Conservation (phyloP, 1,140 invertebrate species). For the Diabrotica undecimpunctata region DNA sequence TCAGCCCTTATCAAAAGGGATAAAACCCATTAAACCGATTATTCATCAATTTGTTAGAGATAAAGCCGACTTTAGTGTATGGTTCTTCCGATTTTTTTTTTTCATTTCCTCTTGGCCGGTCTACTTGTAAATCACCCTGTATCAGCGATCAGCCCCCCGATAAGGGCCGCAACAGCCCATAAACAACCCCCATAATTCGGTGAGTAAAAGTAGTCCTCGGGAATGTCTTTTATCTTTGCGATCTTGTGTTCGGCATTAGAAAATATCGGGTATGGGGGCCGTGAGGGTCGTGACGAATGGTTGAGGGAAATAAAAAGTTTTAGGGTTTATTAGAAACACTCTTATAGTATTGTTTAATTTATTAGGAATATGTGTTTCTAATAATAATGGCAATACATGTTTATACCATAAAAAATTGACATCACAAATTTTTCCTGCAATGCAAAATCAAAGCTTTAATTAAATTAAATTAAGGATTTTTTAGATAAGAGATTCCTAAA, state of each 20-base stretch:
- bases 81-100: neutral
- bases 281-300: too few relatives aligned
- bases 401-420: too few relatives aligned
- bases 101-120: neutral
- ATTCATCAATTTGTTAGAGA: neutral
- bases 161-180: neutral
- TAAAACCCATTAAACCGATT: neutral
- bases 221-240: neutral
- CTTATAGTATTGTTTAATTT: too few relatives aligned
- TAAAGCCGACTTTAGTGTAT: neutral
- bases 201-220: neutral
- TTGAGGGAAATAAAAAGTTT: too few relatives aligned
- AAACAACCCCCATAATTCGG: neutral
- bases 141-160: neutral
- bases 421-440: too few relatives aligned
- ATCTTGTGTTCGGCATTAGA: neutral
- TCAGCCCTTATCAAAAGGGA: neutral
- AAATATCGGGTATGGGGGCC: too few relatives aligned
- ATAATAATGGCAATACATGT: too few relatives aligned
- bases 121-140: neutral
- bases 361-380: too few relatives aligned
- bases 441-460: too few relatives aligned
- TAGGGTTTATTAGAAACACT: too few relatives aligned
- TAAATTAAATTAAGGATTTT: too few relatives aligned
- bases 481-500: too few relatives aligned